Evolutionary conservation across 1,140 invertebrate species (phyloP).

Genomic region (Drosophila navojoa): DNA sequence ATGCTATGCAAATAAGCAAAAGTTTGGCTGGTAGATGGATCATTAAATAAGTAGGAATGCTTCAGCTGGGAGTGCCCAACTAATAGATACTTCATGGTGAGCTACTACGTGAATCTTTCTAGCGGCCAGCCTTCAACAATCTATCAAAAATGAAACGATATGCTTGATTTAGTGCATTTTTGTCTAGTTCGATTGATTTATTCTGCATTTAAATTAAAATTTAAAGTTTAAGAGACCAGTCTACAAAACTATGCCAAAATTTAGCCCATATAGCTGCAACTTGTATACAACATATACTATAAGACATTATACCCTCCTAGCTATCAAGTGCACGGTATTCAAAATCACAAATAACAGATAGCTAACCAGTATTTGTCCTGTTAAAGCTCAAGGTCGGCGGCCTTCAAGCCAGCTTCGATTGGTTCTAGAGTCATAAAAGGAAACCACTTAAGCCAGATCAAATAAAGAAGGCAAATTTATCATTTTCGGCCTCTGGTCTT

Average conservation of each 20-base stretch:
- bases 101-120: not conserved
- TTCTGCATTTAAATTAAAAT: too few species aligned
- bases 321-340: not conserved
- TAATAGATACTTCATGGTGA: not conserved
- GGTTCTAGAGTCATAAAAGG: constrained; percentile 44
- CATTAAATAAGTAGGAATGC: constrained; percentile 1
- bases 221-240: too few species aligned
- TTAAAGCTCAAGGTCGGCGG: constrained; percentile 38
- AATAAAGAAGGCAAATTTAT: constrained; percentile 36
- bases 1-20: constrained; percentile 31
- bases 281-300: too few species aligned
- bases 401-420: not conserved
- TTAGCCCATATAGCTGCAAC: too few species aligned
- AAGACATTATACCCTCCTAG: not conserved
- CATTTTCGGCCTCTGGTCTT: constrained; percentile 16
- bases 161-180: too few species aligned
- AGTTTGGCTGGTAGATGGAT: constrained; percentile 10
- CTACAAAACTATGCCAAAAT: too few species aligned
- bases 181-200: too few species aligned
- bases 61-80: not conserved
- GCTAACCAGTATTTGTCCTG: constrained; percentile 33
- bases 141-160: too few species aligned
- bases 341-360: not conserved
- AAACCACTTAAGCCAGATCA: constrained; percentile 35
- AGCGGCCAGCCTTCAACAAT: not conserved